Evolutionary conservation across 2,888 invertebrate species (phyloP), one percentile per base, ranked within the genome.

Genomic region (Cyclophora albipunctata): DNA sequence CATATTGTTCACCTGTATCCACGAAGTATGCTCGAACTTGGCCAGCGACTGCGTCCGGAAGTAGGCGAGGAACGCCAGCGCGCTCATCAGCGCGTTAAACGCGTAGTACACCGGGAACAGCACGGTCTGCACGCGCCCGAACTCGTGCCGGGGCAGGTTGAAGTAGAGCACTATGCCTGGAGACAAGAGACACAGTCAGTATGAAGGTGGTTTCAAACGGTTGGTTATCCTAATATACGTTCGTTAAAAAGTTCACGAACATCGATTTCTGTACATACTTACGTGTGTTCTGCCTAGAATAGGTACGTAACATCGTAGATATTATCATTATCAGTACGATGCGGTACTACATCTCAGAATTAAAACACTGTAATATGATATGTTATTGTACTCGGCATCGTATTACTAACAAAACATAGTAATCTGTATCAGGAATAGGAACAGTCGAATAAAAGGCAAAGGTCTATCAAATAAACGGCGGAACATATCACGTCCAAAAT

Each of bases 51-150:
- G 93, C 55, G 91, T 91, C 60, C 91, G 90, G 66, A 92, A 88
- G 78, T 94, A 96, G 33, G 94, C 90, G 35, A 94, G 82, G 34
- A 95, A 84, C 0, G 94, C 95, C 42, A 92, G 84, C 45, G 95
- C 90, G 71, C 95, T 95, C 54, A 96, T 86, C 57, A 91, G 75
- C 7, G 94, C 91, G 74, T 96, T 96, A 67, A 96, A 89, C 7
- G 94, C 91, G 81, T 96, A 96, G 84, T 96, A 96, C 67, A 93
- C 93, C 1, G 97, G 97, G 78, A 97, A 97, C 52, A 97, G 85
- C 42, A 95, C 92, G 56, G 94, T 93, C 78, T 97, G 97, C 7
- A 97, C 95, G 63, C 93, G 92, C 0, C 96, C 96, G 79, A 97
- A 97, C 59, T 93, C 93, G 67, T 96, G 96, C 20, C 97, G 91